Percentiles rank a stretch among this genome's conserved stretches.
Conservation (phyloP, 2,797 vertebrate genomes). For the Austrolebias charrua region DNA sequence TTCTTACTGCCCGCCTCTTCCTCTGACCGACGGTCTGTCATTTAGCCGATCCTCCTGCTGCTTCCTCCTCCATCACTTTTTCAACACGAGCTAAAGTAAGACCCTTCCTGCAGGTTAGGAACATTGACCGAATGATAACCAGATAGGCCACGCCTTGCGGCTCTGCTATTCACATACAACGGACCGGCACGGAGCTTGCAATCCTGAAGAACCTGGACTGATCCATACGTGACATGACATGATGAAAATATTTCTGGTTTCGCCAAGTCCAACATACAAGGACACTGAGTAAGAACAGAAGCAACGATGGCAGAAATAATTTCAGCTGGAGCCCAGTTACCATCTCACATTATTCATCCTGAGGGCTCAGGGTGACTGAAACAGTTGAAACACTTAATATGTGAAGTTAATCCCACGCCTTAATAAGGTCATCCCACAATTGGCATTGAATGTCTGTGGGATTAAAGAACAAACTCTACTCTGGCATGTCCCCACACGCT, state of each 20-base stretch:
- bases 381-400: constrained; percentile 54
- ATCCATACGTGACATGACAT: too few relatives aligned
- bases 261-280: constrained; percentile 35
- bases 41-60: constrained; percentile 28
- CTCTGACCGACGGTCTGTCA: constrained; percentile 37
- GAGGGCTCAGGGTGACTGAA: constrained; percentile 56
- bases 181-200: too few relatives aligned
- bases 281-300: constrained; percentile 16
- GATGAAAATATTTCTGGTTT: not conserved
- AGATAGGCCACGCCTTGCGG: too few relatives aligned
- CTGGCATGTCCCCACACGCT: constrained; percentile 10
- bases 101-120: constrained; percentile 57
- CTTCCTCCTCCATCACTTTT: constrained; percentile 12
- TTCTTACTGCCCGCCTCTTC: not conserved
- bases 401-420: constrained; percentile 52
- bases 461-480: constrained; percentile 39
- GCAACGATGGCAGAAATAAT: constrained; percentile 38
- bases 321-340: constrained; percentile 43
- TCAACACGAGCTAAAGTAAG: constrained; percentile 52
- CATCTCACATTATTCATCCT: constrained; percentile 32
- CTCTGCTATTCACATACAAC: too few relatives aligned
- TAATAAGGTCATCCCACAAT: constrained; percentile 55
- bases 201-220: too few relatives aligned
- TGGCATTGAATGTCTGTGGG: constrained; percentile 47
- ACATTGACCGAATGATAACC: too few relatives aligned